Evolutionary conservation across 2,797 vertebrate genomes (phyloP), one percentile per base, ranked within the genome.

Genomic region (Amniataba percoides): DNA sequence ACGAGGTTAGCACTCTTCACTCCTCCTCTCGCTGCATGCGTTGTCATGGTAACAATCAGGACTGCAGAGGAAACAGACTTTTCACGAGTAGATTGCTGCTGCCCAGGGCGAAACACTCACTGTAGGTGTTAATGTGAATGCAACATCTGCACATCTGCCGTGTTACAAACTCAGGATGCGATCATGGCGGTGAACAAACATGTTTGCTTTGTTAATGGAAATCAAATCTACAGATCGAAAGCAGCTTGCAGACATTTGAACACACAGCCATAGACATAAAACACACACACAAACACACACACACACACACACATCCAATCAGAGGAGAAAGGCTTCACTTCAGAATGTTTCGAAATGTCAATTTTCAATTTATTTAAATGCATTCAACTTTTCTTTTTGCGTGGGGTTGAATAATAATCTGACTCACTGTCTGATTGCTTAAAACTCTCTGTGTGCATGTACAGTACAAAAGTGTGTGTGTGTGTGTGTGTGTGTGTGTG

Each of bases 41-140:
- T 92, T 48, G 86, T 70, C 88, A 91, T 89, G 84, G 89, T 62
- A 90, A 92, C 88, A 62, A 83, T 86, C 83, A 70, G 74, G 39
- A 69, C 67, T 75, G 79, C 77, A 61, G 74, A 79, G 62, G 62
- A 85, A 75, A 82, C 48, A 80, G 62, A 82, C 57, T 82, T 89
- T 82, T 89, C 53, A 84, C 80, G 60, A 85, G 85, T 82, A 71
- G 59, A 77, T 75, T 45, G 43, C 70, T 62, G 48, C 49, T 60
- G 66, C 40, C 58, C 56, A 48, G 69, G 84, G 57, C 39, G 2
- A 49, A 75, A 57, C 61, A 12, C 51, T 56, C 31, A 18, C 45
- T 69, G 68, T 34, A 45, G 72, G 69, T 60, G 59, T 43, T 70
- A 13, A 40, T 67, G 63, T 62, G 65, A 80, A 62, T 7, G 52